phyloP scores from a whole-genome alignment of 2,113 vertebrate genomes.

The Hippocampus zosterae region DNA sequence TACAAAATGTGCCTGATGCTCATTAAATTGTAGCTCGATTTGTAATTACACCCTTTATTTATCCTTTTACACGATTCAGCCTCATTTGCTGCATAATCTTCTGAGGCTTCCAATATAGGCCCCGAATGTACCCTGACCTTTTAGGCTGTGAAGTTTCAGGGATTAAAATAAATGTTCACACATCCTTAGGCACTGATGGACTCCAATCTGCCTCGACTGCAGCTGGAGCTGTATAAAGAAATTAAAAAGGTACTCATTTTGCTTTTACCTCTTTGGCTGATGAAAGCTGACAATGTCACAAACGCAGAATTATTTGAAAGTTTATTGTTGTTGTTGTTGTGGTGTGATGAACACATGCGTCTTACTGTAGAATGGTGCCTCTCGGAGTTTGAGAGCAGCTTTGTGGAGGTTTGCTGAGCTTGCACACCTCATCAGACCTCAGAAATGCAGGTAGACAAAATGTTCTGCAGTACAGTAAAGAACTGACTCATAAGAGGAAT shows the following conservation, averaged over 20 bases:
- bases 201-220: conserved; percentile 89
- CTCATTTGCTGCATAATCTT: background rate
- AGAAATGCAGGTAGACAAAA: conserved; percentile 89
- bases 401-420: conserved; percentile 98
- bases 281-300: background rate
- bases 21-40: background rate
- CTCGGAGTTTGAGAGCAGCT: conserved; percentile 90
- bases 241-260: conserved; percentile 87
- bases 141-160: background rate
- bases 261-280: background rate
- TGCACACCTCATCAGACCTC: conserved; percentile 91
- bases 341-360: background rate
- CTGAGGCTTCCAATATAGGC: background rate
- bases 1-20: background rate
- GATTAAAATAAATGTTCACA: background rate
- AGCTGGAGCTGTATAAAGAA: conserved; percentile 97
- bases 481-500: background rate
- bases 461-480: background rate
- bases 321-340: background rate
- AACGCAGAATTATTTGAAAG: background rate
- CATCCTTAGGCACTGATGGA: conserved; percentile 90
- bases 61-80: background rate
- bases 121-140: background rate
- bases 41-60: background rate
- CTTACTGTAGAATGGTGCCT: conserved; percentile 83